Conservation (phyloP, 2,888 invertebrate species). For the Xanthia icteritia region DNA sequence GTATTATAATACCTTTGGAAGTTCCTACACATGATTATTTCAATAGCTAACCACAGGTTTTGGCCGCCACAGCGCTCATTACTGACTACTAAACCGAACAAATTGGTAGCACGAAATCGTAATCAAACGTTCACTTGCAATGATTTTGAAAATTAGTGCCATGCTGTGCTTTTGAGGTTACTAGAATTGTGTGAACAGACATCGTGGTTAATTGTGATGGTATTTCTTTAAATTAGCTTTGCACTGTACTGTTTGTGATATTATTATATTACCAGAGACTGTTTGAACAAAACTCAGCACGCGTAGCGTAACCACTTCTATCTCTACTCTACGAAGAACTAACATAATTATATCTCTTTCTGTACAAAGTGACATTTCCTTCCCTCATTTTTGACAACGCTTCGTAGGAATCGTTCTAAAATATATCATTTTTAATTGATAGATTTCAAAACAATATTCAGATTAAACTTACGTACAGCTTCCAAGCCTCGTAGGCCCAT, state of each 20-base stretch:
- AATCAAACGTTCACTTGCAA: slow-evolving; percentile 9
- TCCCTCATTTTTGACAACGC: too few species aligned
- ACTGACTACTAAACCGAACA: slow-evolving; percentile 13
- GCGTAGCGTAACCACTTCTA: neutral
- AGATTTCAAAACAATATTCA: too few species aligned
- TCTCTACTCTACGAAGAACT: too few species aligned
- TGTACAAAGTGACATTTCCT: too few species aligned
- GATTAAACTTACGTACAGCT: neutral
- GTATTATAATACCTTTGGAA: neutral
- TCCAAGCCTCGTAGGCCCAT: neutral
- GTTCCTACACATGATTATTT: slow-evolving; percentile 12
- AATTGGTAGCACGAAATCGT: slow-evolving; percentile 20
- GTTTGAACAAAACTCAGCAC: neutral
- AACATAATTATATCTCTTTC: too few species aligned
- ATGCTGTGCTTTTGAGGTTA: slow-evolving; percentile 19
- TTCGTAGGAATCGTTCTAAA: too few species aligned
- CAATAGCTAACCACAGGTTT: slow-evolving; percentile 6
- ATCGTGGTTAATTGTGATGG: neutral
- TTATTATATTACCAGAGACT: neutral
- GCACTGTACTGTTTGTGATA: neutral
- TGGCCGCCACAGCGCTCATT: slow-evolving; percentile 21
- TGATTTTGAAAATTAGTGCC: slow-evolving; percentile 21
- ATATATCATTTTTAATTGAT: too few species aligned
- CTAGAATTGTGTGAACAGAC: neutral
- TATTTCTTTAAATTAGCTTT: neutral